These are phyloP conservation scores for Sialis fuliginosa DNA, from an alignment of 2,888 invertebrate genomes.

Conservation along the genomic window DNA sequence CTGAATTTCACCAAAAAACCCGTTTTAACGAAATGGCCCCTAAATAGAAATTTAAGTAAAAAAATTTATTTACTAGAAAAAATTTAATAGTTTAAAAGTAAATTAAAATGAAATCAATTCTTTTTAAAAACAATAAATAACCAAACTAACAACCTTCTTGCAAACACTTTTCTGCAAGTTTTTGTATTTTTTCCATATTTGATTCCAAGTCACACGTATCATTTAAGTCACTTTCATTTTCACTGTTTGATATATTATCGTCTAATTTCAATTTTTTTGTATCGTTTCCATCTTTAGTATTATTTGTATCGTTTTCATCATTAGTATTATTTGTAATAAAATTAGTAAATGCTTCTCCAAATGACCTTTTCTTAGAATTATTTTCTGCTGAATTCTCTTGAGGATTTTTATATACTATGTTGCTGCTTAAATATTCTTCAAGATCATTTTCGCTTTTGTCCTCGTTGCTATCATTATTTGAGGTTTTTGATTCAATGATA, in stretches of 20 bases:
- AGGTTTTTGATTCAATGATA: conserved; percentile 1
- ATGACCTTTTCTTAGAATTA: background rate
- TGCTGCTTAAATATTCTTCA: conserved; percentile 3
- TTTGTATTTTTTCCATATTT: background rate
- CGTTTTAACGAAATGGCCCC: no score
- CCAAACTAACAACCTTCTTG: no score
- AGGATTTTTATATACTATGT: conserved; percentile 1
- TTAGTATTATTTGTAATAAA: background rate
- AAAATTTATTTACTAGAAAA: no score
- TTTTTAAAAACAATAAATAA: no score
- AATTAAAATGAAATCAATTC: no score
- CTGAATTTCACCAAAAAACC: no score
- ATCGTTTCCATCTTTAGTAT: no score
- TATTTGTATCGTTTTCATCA: no score
- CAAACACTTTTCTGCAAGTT: conserved; percentile 1
- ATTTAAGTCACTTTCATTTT: background rate
- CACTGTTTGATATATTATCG: background rate
- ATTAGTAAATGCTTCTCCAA: conserved; percentile 4
- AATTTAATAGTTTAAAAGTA: no score
- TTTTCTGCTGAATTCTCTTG: background rate
- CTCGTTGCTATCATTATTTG: conserved; percentile 6
- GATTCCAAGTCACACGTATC: background rate
- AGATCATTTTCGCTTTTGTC: conserved; percentile 11
- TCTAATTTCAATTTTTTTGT: no score
- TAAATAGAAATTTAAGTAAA: no score